Base-by-base conservation (phyloP, 2,888 invertebrate genomes). In the Axea sp. region DNA sequence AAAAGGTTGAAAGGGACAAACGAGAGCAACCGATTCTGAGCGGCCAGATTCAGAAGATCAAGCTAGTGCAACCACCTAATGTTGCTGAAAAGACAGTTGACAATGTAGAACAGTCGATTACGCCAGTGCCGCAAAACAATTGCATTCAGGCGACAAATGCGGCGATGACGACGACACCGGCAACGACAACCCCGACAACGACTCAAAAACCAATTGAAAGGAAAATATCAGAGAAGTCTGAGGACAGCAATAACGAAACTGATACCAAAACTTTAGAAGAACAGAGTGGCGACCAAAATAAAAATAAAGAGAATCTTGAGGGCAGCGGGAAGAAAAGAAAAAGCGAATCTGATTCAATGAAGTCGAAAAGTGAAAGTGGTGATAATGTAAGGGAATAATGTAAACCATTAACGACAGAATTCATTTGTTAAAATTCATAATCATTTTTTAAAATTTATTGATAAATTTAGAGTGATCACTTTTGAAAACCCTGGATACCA, bases 1-100 rank as follows among this genome's bases (percentile, higher is more conserved):
- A 92, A 76, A 90, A 90, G 49, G 91, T 91, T 59, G 91, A 91
- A 17, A 81, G 86, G 7, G 87, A 88, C 53, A 87, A 88, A 76
- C 73, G 77, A 43, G 84, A 86, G 6, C 84, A 84, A 53, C 80
- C 73, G 3, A 76, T 73, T 3, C 51, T 83, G 17, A 74, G 80
- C 8, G 85, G 85, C 1, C 86, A 85, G 67, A 84, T 86, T 57
- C 87, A 86, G 49, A 87, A 86, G 68, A 88, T 87, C 65, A 87
- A 86, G 76, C 69, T 86, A 31, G 79, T 86, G 0, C 86, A 86
- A 39, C 87, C 86, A 9, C 73, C 78, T 0, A 51, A 77, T 17
- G 69, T 55, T n/a, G 49, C 15, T 3, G 83, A 84, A 7, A 83
- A 80, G 30, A 43, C 68, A 57, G 80, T 77, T 26, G 79, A 81